phyloP scores from a whole-genome alignment of 2,888 invertebrate species.

The Drosophila dives region DNA sequence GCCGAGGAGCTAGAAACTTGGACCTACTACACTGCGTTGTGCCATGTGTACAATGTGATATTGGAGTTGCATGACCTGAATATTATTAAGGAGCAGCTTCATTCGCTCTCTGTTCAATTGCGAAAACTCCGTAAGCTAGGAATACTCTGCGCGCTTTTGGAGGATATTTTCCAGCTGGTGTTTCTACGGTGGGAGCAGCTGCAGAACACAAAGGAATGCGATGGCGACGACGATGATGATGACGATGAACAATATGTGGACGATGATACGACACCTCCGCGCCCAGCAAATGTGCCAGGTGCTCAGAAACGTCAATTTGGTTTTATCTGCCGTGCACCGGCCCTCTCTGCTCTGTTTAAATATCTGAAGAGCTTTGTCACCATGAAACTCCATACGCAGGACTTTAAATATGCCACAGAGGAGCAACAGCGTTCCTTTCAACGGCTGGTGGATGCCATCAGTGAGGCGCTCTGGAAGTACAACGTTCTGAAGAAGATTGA shows the following conservation, averaged over 20 bases:
- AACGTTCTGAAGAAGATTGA: constrained; percentile 82
- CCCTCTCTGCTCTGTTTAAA: constrained; percentile 73
- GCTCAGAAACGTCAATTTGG: constrained; percentile 60
- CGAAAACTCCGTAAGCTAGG: constrained; percentile 78
- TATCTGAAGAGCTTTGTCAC: constrained; percentile 81
- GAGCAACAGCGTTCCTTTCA: constrained; percentile 77
- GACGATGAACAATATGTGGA: constrained; percentile 69
- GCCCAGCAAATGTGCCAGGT: constrained; percentile 9
- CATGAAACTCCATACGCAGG: constrained; percentile 82
- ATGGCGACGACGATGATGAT: constrained; percentile 45
- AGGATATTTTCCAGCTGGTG: constrained; percentile 81
- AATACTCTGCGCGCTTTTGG: constrained; percentile 77
- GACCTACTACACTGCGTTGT: constrained; percentile 77
- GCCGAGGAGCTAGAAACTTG: constrained; percentile 79
- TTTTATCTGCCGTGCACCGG: constrained; percentile 77
- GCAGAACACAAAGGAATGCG: constrained; percentile 31
- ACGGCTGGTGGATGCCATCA: constrained; percentile 77
- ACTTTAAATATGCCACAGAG: constrained; percentile 76
- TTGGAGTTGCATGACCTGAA: constrained; percentile 55
- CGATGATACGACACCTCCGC: constrained; percentile 50
- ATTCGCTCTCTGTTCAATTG: constrained; percentile 72
- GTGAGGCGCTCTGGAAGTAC: constrained; percentile 83
- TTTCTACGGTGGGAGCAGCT: constrained; percentile 84
- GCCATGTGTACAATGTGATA: constrained; percentile 77
- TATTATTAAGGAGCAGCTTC: constrained; percentile 62